Evolutionary conservation across 2,888 invertebrate species (phyloP), one percentile per base, ranked within the genome.

Genomic region (Pomacea canaliculata): DNA sequence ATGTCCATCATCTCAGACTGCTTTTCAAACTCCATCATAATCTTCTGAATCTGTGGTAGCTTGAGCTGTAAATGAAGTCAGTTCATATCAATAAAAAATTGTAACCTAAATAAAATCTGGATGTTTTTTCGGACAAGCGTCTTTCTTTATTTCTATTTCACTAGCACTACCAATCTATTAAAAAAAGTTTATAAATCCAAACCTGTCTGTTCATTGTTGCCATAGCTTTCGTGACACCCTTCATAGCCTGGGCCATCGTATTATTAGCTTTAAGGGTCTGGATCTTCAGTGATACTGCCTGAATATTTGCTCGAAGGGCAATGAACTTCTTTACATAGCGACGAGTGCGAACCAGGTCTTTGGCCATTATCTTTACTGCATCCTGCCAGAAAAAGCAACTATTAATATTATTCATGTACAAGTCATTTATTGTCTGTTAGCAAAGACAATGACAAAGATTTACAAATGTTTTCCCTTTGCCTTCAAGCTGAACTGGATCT

Each of bases 1-100:
- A 99, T 99, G 90, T 99, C 99, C 99, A 99, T 99, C 76, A 99
- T 98, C 92, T 99, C 99, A 0, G 97, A 97, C 91, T 99, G 99
- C 90, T 98, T 99, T 92, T 99, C 99, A 92, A 99, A 99, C 90
- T 99, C 98, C 90, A 90, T 91, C 84, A 96, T 93, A 78, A 99
- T 99, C 90, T 96, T 96, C 91, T 99, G 99, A 89, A 99, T 99
- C 93, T 99, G 98, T 16, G 99, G 99, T 91, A 99, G 93, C 92
- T 99, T 99, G 89, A 99, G 92, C 91, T 93, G 88, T 60, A 85
- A 85, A 70, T 12, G 46, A 62, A 75, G 70, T 63, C 27, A n/a
- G 23, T 23, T 63, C 10, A 63, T 19, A 16, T 56, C 16, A 56
- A 56, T 56, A 68, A 23, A 69, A 19, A 48, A 66, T 18, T 18